Evolutionary conservation across 2,113 vertebrate genomes (phyloP), one percentile per base, ranked within the genome.

Genomic region (Passer domesticus): DNA sequence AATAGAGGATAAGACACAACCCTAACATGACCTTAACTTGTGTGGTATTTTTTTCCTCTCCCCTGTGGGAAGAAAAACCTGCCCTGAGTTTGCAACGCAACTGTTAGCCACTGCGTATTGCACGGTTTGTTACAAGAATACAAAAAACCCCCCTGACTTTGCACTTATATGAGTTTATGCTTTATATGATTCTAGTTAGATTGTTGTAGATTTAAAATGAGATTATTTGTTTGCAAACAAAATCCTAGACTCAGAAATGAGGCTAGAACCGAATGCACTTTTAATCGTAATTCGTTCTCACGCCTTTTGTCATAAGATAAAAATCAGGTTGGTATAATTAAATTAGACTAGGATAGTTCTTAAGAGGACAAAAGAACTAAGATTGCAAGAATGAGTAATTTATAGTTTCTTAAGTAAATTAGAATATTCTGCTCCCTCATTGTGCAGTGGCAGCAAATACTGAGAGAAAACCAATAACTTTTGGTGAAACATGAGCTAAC

Each of bases 11-110:
- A 80, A 96, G 81, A 89, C 3, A 1, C 66, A 93, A 35, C 82
- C 68, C 80, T 83, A 87, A 95, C 92, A 83, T 95, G 95, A 96
- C 92, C 96, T 96, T 92, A 96, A 94, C 93, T 96, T 93, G 88
- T 73, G 16, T 89, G 94, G 67, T 92, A 46, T 74, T 92, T 78
- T 94, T 92, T 91, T 62, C 67, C 53, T 77, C 67, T 58, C 47
- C 37, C 13, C 21, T 46, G 77, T 91, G 87, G 92, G 94, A 92
- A 69, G 80, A 84, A 89, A 90, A 92, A 39, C 73, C 60, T 84
- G 83, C 83, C 67, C 64, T 27, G 60, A 56, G 66, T 89, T 83
- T 94, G 73, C 66, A 90, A 17, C 2, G 1, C 68, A 82, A 82
- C 60, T 5, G 4, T 90, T 72, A 82, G 31, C 76, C 49, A 27